Evolutionary conservation across 2,888 invertebrate genomes (phyloP), one percentile per base, ranked within the genome.

Genomic region (Caenorhabditis sp.): DNA sequence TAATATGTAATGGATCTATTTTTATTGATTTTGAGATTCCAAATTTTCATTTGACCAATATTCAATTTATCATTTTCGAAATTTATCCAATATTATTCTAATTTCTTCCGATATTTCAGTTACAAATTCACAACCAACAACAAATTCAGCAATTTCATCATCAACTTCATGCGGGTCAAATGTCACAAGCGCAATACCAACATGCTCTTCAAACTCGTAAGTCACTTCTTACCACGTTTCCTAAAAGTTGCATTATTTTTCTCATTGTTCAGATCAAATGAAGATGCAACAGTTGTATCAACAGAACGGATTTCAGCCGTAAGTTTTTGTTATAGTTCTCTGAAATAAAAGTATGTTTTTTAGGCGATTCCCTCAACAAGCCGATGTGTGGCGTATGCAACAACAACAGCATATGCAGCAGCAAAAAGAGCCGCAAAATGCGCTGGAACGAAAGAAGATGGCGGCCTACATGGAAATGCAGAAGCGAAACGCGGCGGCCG

Each of bases 391-490:
- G 58, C 58, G 58, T 36, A 36, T 36, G 58, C 36, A 38, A 20
- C 49, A 52, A 59, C 23, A 27, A 50, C 52, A 52, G 31, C 43
- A 63, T 26, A 63, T 67, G 67, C 17, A 20, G n/a, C 50, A 60
- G 1, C 7, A 5, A 36, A 43, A 43, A 43, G 43, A 43, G 14
- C 43, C 43, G 43, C 43, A 43, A 43, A 43, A 10, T 17, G 43
- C 43, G 3, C 3, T 17, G 14, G 71, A 71, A 36, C 31, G 36
- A 17, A 71, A 67, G 53, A 67, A 67, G 49, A 56, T 53, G 21
- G 38, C 60, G 56, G 1, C 36, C 27, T 43, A 17, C 12, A 43
- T 43, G 43, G 71, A 71, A 17, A 63, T 67, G 27, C 69, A 69
- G 50, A 63, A 67, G 52, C 20, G 58, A 56, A 43, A 23, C 43